A percentile compares a stretch with the other conserved stretches of the same genome.
Evolutionary conservation across 1,140 invertebrate genomes (phyloP).

Genomic region (Ostrea edulis): DNA sequence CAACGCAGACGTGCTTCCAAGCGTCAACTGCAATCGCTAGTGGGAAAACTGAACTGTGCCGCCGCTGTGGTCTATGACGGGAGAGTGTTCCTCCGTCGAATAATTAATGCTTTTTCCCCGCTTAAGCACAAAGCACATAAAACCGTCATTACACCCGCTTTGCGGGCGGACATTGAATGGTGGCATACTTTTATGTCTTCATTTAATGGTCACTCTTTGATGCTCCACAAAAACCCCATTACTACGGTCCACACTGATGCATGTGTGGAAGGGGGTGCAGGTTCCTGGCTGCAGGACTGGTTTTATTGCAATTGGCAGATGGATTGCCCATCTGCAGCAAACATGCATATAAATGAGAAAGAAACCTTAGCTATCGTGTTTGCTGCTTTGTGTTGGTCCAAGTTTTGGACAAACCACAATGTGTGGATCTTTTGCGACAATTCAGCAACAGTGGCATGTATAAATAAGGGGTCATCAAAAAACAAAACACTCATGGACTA

Average conservation of each 20-base stretch:
- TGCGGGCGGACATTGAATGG: slow-evolving; percentile 42
- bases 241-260: slow-evolving; percentile 36
- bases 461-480: slow-evolving; percentile 39
- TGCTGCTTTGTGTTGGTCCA: slow-evolving; percentile 18
- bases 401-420: slow-evolving; percentile 19
- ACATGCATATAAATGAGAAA: slow-evolving; percentile 27
- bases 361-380: slow-evolving; percentile 29
- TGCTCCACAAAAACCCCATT: slow-evolving; percentile 21
- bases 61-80: slow-evolving; percentile 43
- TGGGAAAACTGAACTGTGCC: slow-evolving; percentile 40
- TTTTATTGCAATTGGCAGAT: slow-evolving; percentile 34
- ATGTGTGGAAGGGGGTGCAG: neutral
- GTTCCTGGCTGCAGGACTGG: slow-evolving; percentile 13
- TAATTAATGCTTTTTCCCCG: slow-evolving; percentile 33
- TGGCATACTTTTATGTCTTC: slow-evolving; percentile 50
- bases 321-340: slow-evolving; percentile 11
- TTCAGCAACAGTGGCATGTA: slow-evolving; percentile 25
- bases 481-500: slow-evolving; percentile 9
- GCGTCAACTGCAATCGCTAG: slow-evolving; percentile 43
- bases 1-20: slow-evolving; percentile 3
- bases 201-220: slow-evolving; percentile 34
- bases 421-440: slow-evolving; percentile 42
- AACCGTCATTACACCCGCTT: neutral
- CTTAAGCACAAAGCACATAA: slow-evolving; percentile 37
- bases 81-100: slow-evolving; percentile 43